phyloP scores from a whole-genome alignment of 2,888 invertebrate genomes.

The Megaustenia siamemsis region DNA sequence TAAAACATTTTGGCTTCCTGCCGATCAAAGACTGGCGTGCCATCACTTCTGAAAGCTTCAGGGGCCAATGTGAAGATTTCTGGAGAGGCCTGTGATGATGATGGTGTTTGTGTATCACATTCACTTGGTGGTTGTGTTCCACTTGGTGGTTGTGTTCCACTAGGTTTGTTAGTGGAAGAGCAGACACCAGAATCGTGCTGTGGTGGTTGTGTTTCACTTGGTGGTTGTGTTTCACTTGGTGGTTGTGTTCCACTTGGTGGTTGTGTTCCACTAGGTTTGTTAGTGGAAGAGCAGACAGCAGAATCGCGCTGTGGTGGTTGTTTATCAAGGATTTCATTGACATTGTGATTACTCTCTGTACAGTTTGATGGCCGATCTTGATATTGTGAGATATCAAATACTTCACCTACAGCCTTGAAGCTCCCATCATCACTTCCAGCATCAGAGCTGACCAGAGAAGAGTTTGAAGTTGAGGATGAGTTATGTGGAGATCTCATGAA shows the following conservation, averaged over 20 bases:
- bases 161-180: neutral
- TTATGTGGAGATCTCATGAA: constrained; percentile 37
- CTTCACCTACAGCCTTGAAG: neutral
- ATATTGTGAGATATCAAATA: neutral
- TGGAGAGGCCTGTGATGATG: neutral
- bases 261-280: neutral
- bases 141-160: neutral
- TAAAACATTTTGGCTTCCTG: constrained; percentile 53
- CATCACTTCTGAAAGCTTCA: constrained; percentile 51
- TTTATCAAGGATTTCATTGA: neutral
- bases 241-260: neutral
- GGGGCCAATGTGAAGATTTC: constrained; percentile 53
- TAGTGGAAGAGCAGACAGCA: neutral
- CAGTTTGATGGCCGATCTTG: too few relatives aligned
- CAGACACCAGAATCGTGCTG: neutral
- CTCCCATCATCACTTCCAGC: neutral
- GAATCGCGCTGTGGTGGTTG: neutral
- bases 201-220: neutral
- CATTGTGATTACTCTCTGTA: neutral
- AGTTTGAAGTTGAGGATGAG: constrained; percentile 20
- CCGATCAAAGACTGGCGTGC: constrained; percentile 49
- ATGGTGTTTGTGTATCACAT: too few relatives aligned
- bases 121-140: neutral
- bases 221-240: neutral
- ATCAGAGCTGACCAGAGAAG: neutral